A percentile compares a stretch with the other conserved stretches of the same genome.
These are phyloP conservation scores for Hestina assimilis DNA, from an alignment of 1,140 invertebrate species.

Conservation along the genomic window DNA sequence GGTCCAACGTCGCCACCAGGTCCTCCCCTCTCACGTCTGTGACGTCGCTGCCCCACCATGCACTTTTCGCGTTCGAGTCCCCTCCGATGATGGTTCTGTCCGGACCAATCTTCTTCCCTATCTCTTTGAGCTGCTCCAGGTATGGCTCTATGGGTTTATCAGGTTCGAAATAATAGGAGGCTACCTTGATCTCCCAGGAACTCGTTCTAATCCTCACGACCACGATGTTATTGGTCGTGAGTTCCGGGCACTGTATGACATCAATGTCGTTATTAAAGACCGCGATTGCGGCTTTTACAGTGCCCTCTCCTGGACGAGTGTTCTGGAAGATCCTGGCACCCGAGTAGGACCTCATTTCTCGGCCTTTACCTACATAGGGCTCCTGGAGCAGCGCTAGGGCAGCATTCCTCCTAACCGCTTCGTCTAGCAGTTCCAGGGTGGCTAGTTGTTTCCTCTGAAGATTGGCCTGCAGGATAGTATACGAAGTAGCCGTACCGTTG, in stretches of 20 bases:
- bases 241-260: neutral
- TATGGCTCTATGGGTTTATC: neutral
- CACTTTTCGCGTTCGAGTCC: constrained; percentile 28
- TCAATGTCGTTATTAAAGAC: neutral
- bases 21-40: constrained; percentile 14
- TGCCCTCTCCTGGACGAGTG: neutral
- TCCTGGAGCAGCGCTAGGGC: neutral
- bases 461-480: neutral
- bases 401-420: neutral
- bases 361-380: neutral
- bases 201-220: neutral
- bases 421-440: neutral
- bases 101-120: neutral
- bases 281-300: neutral
- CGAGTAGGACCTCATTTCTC: neutral
- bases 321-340: neutral
- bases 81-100: constrained; percentile 27
- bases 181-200: neutral
- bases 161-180: neutral
- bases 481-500: too few species aligned
- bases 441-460: neutral
- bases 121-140: neutral
- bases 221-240: neutral
- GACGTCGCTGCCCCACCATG: constrained; percentile 26
- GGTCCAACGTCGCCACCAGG: neutral